Evolutionary conservation across 2,888 invertebrate genomes (phyloP).

Genomic region (Philonicus albiceps): DNA sequence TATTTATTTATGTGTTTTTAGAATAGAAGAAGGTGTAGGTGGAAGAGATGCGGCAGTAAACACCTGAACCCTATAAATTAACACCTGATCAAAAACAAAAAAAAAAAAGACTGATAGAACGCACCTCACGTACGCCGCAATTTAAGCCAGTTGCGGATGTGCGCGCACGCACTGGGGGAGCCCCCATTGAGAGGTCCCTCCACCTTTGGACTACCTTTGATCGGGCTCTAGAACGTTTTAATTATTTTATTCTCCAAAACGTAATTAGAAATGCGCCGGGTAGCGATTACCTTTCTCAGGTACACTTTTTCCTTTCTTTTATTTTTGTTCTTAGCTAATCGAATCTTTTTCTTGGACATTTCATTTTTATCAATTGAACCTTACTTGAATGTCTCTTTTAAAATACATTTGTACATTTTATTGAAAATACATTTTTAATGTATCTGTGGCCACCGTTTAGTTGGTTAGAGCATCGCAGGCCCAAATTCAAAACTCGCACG

Average conservation of each 20-base stretch:
- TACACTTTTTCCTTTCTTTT: not conserved
- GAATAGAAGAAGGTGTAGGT: not conserved
- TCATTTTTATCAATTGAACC: no score
- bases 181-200: not conserved
- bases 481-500: no score
- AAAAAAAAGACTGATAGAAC: not conserved
- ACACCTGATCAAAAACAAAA: not conserved
- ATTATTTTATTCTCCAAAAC: not conserved
- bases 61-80: slow-evolving; percentile 4
- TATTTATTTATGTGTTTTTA: not conserved
- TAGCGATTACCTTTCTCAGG: no score
- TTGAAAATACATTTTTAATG: no score
- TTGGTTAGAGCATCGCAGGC: no score
- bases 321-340: no score
- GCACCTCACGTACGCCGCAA: not conserved
- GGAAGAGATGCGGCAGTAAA: not conserved
- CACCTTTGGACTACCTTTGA: not conserved
- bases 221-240: not conserved
- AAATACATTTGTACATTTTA: no score
- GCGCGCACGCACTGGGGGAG: not conserved
- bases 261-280: no score
- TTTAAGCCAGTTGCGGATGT: slow-evolving; percentile 13
- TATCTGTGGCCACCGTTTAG: no score
- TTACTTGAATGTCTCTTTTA: no score
- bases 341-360: no score